Base-by-base conservation (phyloP, 2,888 invertebrate species). In the Athalia rosae region DNA sequence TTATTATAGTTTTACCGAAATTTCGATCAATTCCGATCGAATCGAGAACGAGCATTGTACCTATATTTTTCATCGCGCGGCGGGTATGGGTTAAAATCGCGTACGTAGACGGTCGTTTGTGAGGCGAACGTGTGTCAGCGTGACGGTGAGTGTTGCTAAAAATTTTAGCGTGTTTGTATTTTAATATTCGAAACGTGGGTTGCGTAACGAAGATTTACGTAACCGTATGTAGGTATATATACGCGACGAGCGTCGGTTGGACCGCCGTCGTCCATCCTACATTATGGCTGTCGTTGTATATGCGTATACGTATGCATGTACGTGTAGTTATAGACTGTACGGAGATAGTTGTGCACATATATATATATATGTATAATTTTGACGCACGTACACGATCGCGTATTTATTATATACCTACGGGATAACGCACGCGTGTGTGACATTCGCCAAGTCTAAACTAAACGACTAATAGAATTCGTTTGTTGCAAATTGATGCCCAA, bases 101-200 rank as follows among this genome's bases (percentile, higher is more conserved):
- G 15, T 61, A 28, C 28, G 7, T 61, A 47, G 7, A 64, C n/a
- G n/a, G 6, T n/a, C 47, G 8, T 11, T 7, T 41, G 15, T 61
- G 41, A 6, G 41, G 41, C 15, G 61, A 28, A 15, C 41, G n/a
- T 9, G 15, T 8, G 66, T 8, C 13, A 11, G 28, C 58, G 43
- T 56, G 13, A 53, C 13, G 13, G 8, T 56, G 43, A 7, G 4
- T 15, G 48, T 69, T 48, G 61, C 61, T 48, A 61, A 74, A 74
- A 74, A 74, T 74, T 74, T 74, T 74, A 59, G 61, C 61, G 61
- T 11, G 59, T 61, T 74, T 48, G 73, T 74, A 59, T 48, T 74
- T 74, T 48, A 61, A 59, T 59, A 74, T 74, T 56, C 61, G 73
- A 47, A 69, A 11, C 28, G 13, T 11, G 4, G 45, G 47, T 74